A percentile compares a stretch with the other conserved stretches of the same genome.
phyloP scores from a whole-genome alignment of 2,797 vertebrate species.

The Siniperca scherzeri region DNA sequence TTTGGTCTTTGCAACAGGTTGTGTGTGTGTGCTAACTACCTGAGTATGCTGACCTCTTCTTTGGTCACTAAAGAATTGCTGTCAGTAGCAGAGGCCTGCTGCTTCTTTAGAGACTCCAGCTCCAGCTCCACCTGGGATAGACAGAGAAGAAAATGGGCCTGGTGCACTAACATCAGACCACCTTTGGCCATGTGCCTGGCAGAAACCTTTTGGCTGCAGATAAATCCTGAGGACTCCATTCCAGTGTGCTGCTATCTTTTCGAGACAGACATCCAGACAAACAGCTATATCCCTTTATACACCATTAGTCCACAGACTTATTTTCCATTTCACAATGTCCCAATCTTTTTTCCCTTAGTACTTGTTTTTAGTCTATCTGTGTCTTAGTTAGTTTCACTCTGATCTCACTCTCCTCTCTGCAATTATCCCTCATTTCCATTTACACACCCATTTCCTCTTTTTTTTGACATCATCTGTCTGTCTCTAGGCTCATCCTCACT shows the following conservation, averaged over 20 bases:
- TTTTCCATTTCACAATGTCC: slow-evolving; percentile 39
- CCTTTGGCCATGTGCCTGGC: slow-evolving; percentile 38
- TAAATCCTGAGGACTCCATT: slow-evolving; percentile 47
- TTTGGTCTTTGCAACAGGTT: slow-evolving; percentile 5
- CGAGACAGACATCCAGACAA: slow-evolving; percentile 45
- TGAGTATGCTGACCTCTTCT: slow-evolving; percentile 89
- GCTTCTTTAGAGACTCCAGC: slow-evolving; percentile 89
- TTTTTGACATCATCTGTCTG: slow-evolving; percentile 57
- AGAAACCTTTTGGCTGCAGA: slow-evolving; percentile 50
- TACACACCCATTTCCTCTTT: slow-evolving; percentile 50
- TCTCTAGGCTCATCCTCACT: slow-evolving; percentile 58
- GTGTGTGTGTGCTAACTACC: slow-evolving; percentile 80
- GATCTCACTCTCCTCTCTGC: slow-evolving; percentile 41
- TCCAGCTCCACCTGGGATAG: slow-evolving; percentile 90
- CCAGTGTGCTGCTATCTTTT: slow-evolving; percentile 36
- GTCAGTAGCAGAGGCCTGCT: slow-evolving; percentile 83
- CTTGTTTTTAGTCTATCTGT: slow-evolving; percentile 23
- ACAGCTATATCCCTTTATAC: slow-evolving; percentile 37
- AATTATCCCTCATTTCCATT: slow-evolving; percentile 76
- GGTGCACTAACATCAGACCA: slow-evolving; percentile 22
- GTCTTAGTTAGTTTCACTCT: slow-evolving; percentile 33
- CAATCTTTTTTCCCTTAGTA: background rate
- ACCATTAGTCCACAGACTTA: slow-evolving; percentile 32
- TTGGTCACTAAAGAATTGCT: slow-evolving; percentile 79
- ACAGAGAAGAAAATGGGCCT: slow-evolving; percentile 42